Base-by-base conservation (phyloP, 35 echinoderm and acorn worm species). In the Heliocidaris erythrogramma region DNA sequence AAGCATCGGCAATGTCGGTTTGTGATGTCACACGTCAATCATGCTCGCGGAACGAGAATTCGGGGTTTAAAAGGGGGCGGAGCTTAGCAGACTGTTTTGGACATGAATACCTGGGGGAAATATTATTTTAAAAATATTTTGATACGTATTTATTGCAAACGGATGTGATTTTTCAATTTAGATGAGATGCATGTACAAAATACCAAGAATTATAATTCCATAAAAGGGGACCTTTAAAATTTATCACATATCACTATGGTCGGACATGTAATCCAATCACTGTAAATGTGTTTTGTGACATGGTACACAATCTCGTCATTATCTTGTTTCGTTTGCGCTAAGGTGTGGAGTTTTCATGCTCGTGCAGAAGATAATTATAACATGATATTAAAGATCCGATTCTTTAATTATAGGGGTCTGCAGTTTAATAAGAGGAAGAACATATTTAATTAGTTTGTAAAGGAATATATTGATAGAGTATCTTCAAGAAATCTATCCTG, bases 341-440 rank as follows among this genome's bases (percentile, higher is more conserved):
- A 71, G 61, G 11, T 71, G 61, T 71, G 11, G 61, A 71, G 61
- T 24, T 13, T 71, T 71, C 24, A 13, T 71, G 61, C 24, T 71
- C 24, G 11, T 11, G 61, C 11, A 13, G 24, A 11, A 24, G 61
- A 24, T 11, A n/a, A n/a, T n/a, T 71, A 71, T 13, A 71, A 71
- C 24, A 71, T 71, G 61, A 71, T 71, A 71, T 71, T 71, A 71
- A 11, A 93, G 59, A 53, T 93, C 17, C 7, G 48, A 9, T 18
- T 50, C 14, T 93, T 93, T 93, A 93, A 93, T 59, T 93, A 29
- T 53, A 93, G 92, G 49, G 92, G 92, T 59, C 29, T 59, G 24
- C 92, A 93, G 30, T 47, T 53, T 60, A 59, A 30, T 93, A 93
- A 93, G 31, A 48, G 92, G 14, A 93, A 93, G 29, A 53, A 93